A percentile compares a stretch with the other conserved stretches of the same genome.
Evolutionary conservation across 2,113 vertebrate genomes (phyloP).

Genomic region (Craseonycteris thonglongyai): DNA sequence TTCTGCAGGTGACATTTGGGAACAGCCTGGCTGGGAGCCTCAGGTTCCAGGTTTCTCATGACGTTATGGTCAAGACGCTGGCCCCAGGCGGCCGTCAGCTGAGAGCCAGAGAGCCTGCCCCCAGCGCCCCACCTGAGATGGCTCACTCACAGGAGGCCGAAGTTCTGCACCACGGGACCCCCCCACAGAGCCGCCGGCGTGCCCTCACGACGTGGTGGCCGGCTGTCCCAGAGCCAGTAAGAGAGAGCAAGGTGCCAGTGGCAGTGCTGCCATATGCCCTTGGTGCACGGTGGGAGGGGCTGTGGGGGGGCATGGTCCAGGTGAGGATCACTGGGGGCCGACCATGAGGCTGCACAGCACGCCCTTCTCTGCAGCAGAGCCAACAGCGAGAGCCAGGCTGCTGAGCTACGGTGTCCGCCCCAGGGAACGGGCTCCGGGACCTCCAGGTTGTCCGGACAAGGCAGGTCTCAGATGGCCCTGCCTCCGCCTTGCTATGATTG

Average conservation of each 20-base stretch:
- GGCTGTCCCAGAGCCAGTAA: not conserved
- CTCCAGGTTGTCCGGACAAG: not conserved
- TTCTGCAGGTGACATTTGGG: not conserved
- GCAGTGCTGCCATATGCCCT: not conserved
- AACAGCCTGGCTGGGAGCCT: not conserved
- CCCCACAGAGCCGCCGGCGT: not conserved
- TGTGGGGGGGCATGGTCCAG: not conserved
- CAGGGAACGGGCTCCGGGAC: not conserved
- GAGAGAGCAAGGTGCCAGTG: not conserved
- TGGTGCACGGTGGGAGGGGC: not conserved
- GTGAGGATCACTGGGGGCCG: not conserved
- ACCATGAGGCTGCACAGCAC: not conserved
- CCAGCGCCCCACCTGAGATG: fast-evolving
- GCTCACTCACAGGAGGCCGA: not conserved
- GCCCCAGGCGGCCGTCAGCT: not conserved
- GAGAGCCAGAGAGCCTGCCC: not conserved
- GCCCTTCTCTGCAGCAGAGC: not conserved
- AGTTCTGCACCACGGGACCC: fast-evolving
- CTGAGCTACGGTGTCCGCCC: not conserved
- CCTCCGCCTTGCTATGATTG: no score
- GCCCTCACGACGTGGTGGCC: not conserved
- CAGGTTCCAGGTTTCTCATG: not conserved
- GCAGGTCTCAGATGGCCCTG: not conserved
- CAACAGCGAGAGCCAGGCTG: not conserved
- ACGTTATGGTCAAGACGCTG: not conserved